Conservation (phyloP, 1,140 invertebrate species). For the Diorhabda sublineata region DNA sequence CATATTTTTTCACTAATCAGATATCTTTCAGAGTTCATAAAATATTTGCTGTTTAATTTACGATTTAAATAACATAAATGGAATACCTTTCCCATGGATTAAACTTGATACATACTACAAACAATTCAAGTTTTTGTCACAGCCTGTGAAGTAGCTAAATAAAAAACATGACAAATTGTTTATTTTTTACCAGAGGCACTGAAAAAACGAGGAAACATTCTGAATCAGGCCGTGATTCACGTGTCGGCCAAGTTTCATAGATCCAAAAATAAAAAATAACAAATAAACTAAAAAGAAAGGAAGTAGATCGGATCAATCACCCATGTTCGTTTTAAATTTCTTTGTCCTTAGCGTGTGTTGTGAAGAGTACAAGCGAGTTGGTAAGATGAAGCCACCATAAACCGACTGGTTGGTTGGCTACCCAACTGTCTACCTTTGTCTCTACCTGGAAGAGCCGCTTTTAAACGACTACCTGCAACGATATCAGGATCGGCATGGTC, state of each 20-base stretch:
- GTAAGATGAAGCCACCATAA: constrained; percentile 12
- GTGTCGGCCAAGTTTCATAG: constrained; percentile 6
- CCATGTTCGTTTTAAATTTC: constrained; percentile 13
- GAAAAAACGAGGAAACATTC: constrained; percentile 3
- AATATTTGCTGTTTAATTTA: too few species aligned
- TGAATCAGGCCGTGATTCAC: constrained; percentile 6
- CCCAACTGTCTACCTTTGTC: constrained; percentile 14
- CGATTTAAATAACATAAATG: too few species aligned
- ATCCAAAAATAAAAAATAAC: neutral
- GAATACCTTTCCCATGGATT: too few species aligned
- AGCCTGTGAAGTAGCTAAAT: neutral
- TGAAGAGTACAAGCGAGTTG: neutral
- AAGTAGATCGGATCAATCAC: constrained; percentile 15
- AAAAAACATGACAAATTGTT: neutral
- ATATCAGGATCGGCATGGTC: neutral
- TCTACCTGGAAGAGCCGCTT: constrained; percentile 1
- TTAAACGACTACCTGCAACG: constrained; percentile 10
- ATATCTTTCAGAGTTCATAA: too few species aligned
- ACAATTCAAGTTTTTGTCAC: too few species aligned
- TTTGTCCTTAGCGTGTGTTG: neutral
- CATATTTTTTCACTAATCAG: too few species aligned
- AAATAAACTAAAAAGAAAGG: neutral
- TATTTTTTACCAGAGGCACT: neutral
- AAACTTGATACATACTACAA: too few species aligned
- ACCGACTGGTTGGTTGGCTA: constrained; percentile 6